Conservation (phyloP, 2,888 invertebrate genomes). For the Autographa gamma region DNA sequence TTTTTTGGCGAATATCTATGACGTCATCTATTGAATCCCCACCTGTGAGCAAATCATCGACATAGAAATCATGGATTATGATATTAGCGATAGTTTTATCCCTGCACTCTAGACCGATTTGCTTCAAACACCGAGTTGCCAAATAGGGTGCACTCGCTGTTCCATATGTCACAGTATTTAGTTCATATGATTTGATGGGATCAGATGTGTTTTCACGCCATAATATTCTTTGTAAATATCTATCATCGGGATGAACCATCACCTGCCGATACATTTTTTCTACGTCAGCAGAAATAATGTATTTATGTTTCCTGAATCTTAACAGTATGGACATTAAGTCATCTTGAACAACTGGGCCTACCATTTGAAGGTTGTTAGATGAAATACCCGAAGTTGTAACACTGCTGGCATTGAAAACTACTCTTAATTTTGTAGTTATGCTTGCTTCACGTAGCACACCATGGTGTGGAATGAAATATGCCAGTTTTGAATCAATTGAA, state of each 20-base stretch:
- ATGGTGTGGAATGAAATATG: conserved; percentile 20
- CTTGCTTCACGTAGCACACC: conserved; percentile 19
- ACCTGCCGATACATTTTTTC: conserved; percentile 9
- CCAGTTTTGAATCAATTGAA: not conserved
- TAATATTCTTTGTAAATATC: conserved; percentile 8
- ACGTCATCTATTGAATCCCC: conserved; percentile 16
- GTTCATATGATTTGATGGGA: not conserved
- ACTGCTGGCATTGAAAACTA: conserved; percentile 5
- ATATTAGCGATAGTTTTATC: not conserved
- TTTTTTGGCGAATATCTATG: conserved; percentile 14
- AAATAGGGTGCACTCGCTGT: conserved; percentile 13
- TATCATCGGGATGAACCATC: not conserved
- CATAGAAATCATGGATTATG: conserved; percentile 12
- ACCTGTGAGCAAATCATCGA: conserved; percentile 10
- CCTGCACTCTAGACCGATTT: conserved; percentile 1
- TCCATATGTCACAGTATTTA: conserved; percentile 8
- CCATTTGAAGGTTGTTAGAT: conserved; percentile 5
- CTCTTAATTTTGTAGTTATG: conserved; percentile 8
- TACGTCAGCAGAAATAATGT: conserved; percentile 7
- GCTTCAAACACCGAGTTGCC: not conserved
- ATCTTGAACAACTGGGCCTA: conserved; percentile 8
- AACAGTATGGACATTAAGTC: conserved; percentile 8
- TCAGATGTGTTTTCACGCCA: conserved; percentile 7
- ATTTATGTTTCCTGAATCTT: conserved; percentile 4
- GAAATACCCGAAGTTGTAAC: not conserved